Base-by-base conservation (phyloP, 2,113 vertebrate genomes). In the Pterophyllum scalare region DNA sequence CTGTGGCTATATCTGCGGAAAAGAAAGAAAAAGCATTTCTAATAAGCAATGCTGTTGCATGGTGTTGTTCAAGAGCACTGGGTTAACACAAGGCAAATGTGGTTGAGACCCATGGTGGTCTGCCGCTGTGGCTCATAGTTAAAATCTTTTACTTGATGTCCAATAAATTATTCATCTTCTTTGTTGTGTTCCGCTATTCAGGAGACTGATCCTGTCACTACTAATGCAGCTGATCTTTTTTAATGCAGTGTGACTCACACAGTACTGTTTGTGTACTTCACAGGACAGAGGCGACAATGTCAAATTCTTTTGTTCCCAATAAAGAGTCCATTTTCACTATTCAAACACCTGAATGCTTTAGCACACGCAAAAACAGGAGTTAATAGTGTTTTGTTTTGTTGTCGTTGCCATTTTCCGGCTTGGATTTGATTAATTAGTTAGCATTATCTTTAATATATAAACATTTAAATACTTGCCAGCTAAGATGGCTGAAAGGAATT, bases 401-500 rank as follows among this genome's bases (percentile, higher is more conserved):
- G 43, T 11, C 13, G 10, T 52, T 72, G 26, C 26, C 26, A 72
- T 31, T 72, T 72, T 72, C 67, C 54, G 13, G 12, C 9, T 12
- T 72, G 2, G 19, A n/a, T 49, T 49, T 54, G 11, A 31, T 72
- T 26, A 11, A 72, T 72, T 72, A 72, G 65, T 43, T 1, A 72
- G 26, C 20, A 28, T 6, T 31, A 31, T 31, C 17, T 3, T 24
- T 52, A 31, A 72, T n/a, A 31, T 49, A 52, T 52, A 52, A 72
- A 72, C 31, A 72, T 72, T 72, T 72, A 14, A 31, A 52, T 52
- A 26, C 46, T n/a, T 72, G 43, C 31, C 52, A 17, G 65, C 31
- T 52, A 72, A 52, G 57, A 72, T 72, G 65, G 65, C 65, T 72
- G 46, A 31, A 17, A 28, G 65, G 24, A 72, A 28, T 72, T 52